Evolutionary conservation across 2,888 invertebrate species (phyloP).

Genomic region (Sarcophaga carnaria): DNA sequence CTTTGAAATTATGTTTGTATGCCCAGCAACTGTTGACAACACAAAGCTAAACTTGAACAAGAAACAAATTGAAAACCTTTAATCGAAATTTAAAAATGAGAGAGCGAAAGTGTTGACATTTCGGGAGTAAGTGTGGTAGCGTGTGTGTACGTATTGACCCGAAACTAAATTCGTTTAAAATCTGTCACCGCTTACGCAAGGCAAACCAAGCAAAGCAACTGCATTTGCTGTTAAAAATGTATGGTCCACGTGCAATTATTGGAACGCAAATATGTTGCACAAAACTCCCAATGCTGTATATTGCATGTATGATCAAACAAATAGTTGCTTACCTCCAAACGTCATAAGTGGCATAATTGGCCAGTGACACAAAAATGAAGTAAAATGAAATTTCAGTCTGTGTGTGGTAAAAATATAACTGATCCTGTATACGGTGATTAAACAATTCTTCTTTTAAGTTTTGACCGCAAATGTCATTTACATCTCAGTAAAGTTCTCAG

Average conservation of each 20-base stretch:
- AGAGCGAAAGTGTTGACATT: slow-evolving; percentile 16
- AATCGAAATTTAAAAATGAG: no score
- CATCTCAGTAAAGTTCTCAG: no score
- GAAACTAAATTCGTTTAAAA: slow-evolving; percentile 31
- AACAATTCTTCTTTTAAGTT: no score
- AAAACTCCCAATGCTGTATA: slow-evolving; percentile 1
- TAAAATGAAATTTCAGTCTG: neutral
- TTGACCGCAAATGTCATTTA: no score
- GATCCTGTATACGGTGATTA: no score
- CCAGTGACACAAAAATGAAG: neutral
- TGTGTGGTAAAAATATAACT: no score
- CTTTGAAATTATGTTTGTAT: no score
- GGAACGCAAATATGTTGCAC: slow-evolving; percentile 58
- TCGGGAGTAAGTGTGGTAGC: neutral
- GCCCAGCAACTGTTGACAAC: no score
- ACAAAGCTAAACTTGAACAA: no score
- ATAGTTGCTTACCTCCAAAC: neutral
- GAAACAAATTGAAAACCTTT: no score
- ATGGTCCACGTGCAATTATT: slow-evolving; percentile 60
- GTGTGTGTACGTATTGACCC: slow-evolving; percentile 14
- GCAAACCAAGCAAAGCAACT: slow-evolving; percentile 53
- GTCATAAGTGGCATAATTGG: neutral
- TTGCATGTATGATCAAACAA: neutral
- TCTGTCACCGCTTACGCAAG: slow-evolving; percentile 44
- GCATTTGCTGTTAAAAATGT: slow-evolving; percentile 63